Conservation (phyloP, 1,140 invertebrate genomes). For the Parasteatoda tepidariorum region DNA sequence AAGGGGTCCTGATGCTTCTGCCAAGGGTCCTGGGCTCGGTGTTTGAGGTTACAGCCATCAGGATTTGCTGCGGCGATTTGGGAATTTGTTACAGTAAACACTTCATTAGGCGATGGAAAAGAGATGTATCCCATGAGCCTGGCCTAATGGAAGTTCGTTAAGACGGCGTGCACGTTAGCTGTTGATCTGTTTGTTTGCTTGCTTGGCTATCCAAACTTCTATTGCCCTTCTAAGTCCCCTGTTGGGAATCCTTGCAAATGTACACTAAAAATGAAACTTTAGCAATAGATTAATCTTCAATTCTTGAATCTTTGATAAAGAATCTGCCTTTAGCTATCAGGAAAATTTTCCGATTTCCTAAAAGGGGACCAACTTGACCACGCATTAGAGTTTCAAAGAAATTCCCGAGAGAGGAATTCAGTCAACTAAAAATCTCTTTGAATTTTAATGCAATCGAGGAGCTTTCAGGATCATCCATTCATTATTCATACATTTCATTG, state of each 20-base stretch:
- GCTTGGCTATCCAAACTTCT: conserved; percentile 30
- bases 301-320: conserved; percentile 60
- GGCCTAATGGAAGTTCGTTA: conserved; percentile 57
- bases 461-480: background rate
- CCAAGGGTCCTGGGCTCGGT: conserved; percentile 28
- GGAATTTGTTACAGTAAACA: conserved; percentile 61
- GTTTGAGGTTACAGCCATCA: conserved; percentile 50
- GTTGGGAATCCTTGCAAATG: conserved; percentile 28
- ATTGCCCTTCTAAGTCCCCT: conserved; percentile 27
- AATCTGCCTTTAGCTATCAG: conserved; percentile 44
- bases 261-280: conserved; percentile 56
- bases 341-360: conserved; percentile 25
- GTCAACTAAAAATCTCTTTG: conserved; percentile 34
- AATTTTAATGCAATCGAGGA: conserved; percentile 35
- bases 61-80: conserved; percentile 60
- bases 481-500: background rate
- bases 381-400: conserved; percentile 26
- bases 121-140: conserved; percentile 55
- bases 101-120: conserved; percentile 61
- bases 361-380: conserved; percentile 53
- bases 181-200: conserved; percentile 60
- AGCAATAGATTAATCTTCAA: conserved; percentile 44
- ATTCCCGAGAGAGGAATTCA: conserved; percentile 2
- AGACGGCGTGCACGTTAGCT: conserved; percentile 45
- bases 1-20: background rate